Evolutionary conservation across 2,888 invertebrate species (phyloP).

Genomic region (Rhyacophila evoluta): DNA sequence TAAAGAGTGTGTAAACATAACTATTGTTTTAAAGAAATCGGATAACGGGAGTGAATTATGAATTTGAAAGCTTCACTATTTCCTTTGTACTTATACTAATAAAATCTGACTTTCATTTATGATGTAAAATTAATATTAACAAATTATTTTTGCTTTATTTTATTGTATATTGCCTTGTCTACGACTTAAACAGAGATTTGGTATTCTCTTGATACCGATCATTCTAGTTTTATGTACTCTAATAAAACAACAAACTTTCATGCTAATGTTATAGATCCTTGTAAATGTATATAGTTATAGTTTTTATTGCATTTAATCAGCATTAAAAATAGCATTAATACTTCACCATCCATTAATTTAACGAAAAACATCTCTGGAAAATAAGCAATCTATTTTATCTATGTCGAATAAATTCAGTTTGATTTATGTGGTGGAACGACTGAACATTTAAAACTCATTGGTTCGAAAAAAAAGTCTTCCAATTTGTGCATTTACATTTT

Average conservation of each 20-base stretch:
- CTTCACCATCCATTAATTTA: neutral
- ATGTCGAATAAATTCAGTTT: neutral
- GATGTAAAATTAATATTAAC: too few relatives aligned
- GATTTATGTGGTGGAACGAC: neutral
- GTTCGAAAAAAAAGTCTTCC: neutral
- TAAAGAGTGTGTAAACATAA: too few relatives aligned
- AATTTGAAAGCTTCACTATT: too few relatives aligned
- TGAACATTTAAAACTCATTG: constrained; percentile 20
- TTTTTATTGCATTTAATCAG: neutral
- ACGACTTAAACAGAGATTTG: neutral
- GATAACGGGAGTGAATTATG: too few relatives aligned
- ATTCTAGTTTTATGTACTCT: neutral
- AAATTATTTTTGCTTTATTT: too few relatives aligned
- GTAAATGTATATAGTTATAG: neutral
- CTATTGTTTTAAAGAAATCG: too few relatives aligned
- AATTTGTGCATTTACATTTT: constrained; percentile 19
- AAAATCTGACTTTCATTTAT: too few relatives aligned
- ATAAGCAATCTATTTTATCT: constrained; percentile 20
- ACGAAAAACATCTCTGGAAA: neutral
- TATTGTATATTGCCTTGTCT: too few relatives aligned
- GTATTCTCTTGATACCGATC: neutral
- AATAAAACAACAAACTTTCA: neutral
- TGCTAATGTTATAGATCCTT: too few relatives aligned
- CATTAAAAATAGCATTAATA: neutral
- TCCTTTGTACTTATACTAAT: too few relatives aligned